Evolutionary conservation across 2,888 invertebrate species (phyloP), one percentile per base, ranked within the genome.

Genomic region (Zonitis immaculata): DNA sequence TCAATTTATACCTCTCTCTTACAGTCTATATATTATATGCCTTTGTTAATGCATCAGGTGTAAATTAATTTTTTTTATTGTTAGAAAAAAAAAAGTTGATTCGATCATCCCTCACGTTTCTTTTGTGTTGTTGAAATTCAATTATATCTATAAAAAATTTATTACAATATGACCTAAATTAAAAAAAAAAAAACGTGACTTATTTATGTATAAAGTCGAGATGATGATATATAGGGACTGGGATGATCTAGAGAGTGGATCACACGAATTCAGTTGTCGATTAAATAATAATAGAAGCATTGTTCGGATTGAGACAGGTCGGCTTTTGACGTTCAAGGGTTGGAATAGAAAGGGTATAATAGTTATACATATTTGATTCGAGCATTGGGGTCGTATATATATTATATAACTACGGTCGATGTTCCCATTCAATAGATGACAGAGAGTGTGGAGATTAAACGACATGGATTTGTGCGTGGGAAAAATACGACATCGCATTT

Each of bases 251-350:
- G 18, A 45, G 8, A 35, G 35, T 58, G 62, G 63, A 62, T 35
- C 16, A 18, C 18, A 35, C 18, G 14, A 35, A 35, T 65, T 63
- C 62, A 60, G 62, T 61, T 61, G 66, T 65, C 65, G 66, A 66
- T 66, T 65, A 66, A 68, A n/a, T n/a, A n/a, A n/a, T 67, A 68
- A 68, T 66, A 59, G 61, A 63, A 55, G 59, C 60, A 57, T 58
- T 57, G 58, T 53, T 50, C 58, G 58, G 61, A 64, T 61, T 60
- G 60, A 66, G 63, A 62, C 65, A 63, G 65, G 63, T 65, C 61
- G 62, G 60, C 61, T 61, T 60, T 63, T 64, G 64, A 65, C 63
- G 59, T 60, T 61, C 62, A 59, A 62, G 62, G 61, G 57, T 57
- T n/a, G 47, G 28, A 56, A 51, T 49, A 47, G 52, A 49, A 56